These are phyloP conservation scores for Syngnathoides biaculeatus DNA, from an alignment of 2,113 vertebrate species.

Conservation along the genomic window DNA sequence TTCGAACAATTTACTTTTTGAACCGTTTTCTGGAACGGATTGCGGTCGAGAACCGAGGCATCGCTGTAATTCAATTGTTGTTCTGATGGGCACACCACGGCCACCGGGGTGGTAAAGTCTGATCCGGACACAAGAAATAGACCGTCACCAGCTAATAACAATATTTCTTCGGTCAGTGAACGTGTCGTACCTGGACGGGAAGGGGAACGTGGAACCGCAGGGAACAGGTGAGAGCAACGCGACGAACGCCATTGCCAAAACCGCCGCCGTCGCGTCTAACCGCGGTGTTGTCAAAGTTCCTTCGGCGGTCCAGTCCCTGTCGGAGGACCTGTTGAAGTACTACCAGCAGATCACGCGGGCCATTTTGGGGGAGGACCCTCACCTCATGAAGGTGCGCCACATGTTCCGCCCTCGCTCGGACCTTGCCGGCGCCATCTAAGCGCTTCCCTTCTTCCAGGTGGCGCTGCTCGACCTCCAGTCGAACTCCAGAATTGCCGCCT, in stretches of 20 bases:
- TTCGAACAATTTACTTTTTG: no score
- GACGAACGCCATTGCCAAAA: neutral
- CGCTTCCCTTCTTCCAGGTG: slow-evolving; percentile 64
- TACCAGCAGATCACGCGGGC: slow-evolving; percentile 89
- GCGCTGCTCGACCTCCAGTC: slow-evolving; percentile 89
- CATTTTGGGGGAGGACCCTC: slow-evolving; percentile 86
- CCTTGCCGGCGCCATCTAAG: neutral
- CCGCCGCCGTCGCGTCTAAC: no score
- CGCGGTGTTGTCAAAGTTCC: slow-evolving; percentile 71
- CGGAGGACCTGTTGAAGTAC: slow-evolving; percentile 87
- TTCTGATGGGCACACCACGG: no score
- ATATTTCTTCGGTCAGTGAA: slow-evolving; percentile 74
- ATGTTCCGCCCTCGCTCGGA: no score
- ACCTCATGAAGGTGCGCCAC: slow-evolving; percentile 85
- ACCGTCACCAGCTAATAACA: no score
- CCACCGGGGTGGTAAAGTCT: no score
- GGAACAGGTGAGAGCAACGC: slow-evolving; percentile 73
- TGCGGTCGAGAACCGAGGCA: no score
- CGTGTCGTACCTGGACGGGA: slow-evolving; percentile 87
- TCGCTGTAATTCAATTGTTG: no score
- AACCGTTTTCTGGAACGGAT: no score
- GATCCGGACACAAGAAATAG: no score
- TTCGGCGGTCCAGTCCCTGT: slow-evolving; percentile 82
- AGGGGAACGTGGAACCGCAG: slow-evolving; percentile 86
- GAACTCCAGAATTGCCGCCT: slow-evolving; percentile 88